phyloP scores from a whole-genome alignment of 2,113 vertebrate genomes.

The Oryzias woworae region DNA sequence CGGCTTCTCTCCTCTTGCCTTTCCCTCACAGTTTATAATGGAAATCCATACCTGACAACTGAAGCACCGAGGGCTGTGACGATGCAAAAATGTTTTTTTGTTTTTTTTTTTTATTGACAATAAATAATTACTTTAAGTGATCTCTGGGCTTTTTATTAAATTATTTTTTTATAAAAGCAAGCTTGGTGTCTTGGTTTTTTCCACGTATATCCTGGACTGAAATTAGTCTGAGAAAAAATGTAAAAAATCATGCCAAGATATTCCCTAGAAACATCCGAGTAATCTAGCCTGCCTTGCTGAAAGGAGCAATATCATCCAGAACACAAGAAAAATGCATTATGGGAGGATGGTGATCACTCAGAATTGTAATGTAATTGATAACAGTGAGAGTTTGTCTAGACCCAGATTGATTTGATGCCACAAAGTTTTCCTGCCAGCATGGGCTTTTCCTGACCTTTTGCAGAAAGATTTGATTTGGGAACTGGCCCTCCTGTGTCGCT shows the following conservation, averaged over 20 bases:
- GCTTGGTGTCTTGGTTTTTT: too few species aligned
- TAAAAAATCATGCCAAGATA: background rate
- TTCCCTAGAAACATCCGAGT: slow-evolving; percentile 15
- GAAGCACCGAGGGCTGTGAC: slow-evolving; percentile 6
- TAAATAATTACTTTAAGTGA: slow-evolving; percentile 22
- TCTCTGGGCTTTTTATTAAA: slow-evolving; percentile 4
- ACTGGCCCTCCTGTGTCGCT: slow-evolving; percentile 18
- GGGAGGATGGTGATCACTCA: slow-evolving; percentile 34
- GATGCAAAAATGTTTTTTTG: slow-evolving; percentile 11
- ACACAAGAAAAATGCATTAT: slow-evolving; percentile 28
- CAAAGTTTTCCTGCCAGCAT: slow-evolving; percentile 24
- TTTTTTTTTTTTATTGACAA: slow-evolving; percentile 20
- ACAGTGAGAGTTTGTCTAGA: slow-evolving; percentile 30
- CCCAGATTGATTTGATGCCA: slow-evolving; percentile 44
- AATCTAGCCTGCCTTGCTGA: slow-evolving; percentile 2
- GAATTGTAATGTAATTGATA: slow-evolving; percentile 33
- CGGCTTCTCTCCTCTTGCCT: slow-evolving; percentile 16
- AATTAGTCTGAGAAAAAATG: too few species aligned
- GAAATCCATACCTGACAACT: slow-evolving; percentile 49
- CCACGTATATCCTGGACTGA: too few species aligned
- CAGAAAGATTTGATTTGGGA: slow-evolving; percentile 38
- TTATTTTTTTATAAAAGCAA: too few species aligned
- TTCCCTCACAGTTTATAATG: slow-evolving; percentile 36
- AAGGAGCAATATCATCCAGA: slow-evolving; percentile 18
- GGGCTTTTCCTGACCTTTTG: slow-evolving; percentile 49